Conservation (phyloP, 1,140 invertebrate genomes). For the Euschistus heros region DNA sequence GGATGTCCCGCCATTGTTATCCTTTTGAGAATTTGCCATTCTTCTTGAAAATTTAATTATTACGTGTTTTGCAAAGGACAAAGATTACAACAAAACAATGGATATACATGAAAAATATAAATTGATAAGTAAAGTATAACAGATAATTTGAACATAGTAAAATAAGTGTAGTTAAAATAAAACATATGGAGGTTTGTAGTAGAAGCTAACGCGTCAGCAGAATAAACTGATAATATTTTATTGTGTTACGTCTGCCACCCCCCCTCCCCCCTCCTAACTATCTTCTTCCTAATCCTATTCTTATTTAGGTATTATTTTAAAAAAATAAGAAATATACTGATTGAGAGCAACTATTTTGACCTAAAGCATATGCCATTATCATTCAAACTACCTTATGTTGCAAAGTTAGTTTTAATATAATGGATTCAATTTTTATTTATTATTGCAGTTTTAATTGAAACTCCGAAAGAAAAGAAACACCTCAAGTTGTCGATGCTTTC, state of each 20-base stretch:
- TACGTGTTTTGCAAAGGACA: no score
- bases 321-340: neutral
- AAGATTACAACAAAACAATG: neutral
- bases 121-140: neutral
- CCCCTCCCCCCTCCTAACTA: neutral
- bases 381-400: neutral
- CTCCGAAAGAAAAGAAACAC: constrained; percentile 41
- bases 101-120: neutral
- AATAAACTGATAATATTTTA: neutral
- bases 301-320: neutral
- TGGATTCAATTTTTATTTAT: constrained; percentile 16
- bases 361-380: neutral
- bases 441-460: constrained; percentile 48
- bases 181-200: neutral
- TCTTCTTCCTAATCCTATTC: neutral
- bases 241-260: neutral
- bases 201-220: neutral
- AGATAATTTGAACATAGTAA: neutral
- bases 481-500: constrained; percentile 42
- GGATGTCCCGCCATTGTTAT: no score
- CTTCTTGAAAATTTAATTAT: no score
- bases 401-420: neutral
- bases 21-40: no score
- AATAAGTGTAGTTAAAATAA: neutral
- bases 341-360: neutral